Percentiles rank a stretch among this genome's conserved stretches.
Evolutionary conservation across 2,113 vertebrate species (phyloP).

Genomic region (Xyrauchen texanus): DNA sequence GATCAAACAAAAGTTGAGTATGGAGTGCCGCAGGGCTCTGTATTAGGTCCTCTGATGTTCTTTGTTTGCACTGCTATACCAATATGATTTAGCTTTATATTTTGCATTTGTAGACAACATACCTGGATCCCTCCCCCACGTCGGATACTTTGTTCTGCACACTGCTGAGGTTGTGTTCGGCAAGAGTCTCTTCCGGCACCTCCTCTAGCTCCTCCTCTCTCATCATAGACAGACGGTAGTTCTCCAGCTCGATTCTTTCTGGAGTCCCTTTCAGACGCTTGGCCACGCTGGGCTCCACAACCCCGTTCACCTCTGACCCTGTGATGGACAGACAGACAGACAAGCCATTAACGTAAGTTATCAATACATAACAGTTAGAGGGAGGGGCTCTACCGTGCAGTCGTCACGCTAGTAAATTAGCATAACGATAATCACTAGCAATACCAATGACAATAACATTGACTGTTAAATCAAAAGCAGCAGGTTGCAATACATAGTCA

Average conservation of each 20-base stretch:
- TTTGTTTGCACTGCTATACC: too few relatives aligned
- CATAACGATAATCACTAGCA: too few relatives aligned
- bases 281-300: constrained; percentile 86
- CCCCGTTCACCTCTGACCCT: constrained; percentile 82
- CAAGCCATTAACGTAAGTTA: background rate
- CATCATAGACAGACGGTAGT: constrained; percentile 88
- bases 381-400: too few relatives aligned
- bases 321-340: constrained; percentile 43
- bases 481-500: background rate
- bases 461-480: background rate
- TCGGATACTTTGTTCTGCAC: constrained; percentile 86
- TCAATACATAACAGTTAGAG: background rate
- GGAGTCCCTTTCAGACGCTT: constrained; percentile 90
- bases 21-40: too few relatives aligned
- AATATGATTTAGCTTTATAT: too few relatives aligned
- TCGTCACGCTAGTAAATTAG: too few relatives aligned
- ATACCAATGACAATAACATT: background rate
- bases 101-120: too few relatives aligned
- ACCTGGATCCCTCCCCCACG: constrained; percentile 90
- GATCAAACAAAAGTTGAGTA: too few relatives aligned
- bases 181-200: constrained; percentile 93
- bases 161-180: constrained; percentile 95
- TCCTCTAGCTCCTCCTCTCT: constrained; percentile 91
- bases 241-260: constrained; percentile 95
- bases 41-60: too few relatives aligned